Evolutionary conservation across 2,888 invertebrate genomes (phyloP).

Genomic region (Ornithoptera priamus): DNA sequence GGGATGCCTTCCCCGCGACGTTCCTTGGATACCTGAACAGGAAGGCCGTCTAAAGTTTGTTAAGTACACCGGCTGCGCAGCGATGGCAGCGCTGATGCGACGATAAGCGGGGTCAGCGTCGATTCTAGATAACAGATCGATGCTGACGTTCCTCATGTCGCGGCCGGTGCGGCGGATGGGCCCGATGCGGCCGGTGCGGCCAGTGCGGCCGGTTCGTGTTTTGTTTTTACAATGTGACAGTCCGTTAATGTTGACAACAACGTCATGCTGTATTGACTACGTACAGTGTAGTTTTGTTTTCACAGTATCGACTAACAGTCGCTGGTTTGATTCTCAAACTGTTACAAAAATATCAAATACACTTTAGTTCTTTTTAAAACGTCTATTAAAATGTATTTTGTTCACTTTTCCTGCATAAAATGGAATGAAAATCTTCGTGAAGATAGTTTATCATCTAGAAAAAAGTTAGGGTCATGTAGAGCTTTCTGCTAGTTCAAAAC

Average conservation of each 20-base stretch:
- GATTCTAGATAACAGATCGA: slow-evolving; percentile 23
- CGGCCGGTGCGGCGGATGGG: not conserved
- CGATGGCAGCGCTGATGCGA: slow-evolving; percentile 10
- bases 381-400: no score
- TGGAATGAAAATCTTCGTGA: no score
- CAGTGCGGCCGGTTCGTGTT: slow-evolving; percentile 8
- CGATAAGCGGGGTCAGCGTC: slow-evolving; percentile 14
- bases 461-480: no score
- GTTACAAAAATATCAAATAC: no score
- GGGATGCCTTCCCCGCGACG: slow-evolving; percentile 18
- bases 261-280: no score
- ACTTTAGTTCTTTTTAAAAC: no score
- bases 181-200: not conserved
- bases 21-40: slow-evolving; percentile 27
- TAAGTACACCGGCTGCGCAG: not conserved
- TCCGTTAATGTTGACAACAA: slow-evolving; percentile 14
- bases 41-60: slow-evolving; percentile 13
- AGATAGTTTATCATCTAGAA: no score
- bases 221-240: slow-evolving; percentile 15
- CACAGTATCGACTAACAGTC: no score
- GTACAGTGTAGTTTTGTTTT: no score
- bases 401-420: no score
- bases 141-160: slow-evolving; percentile 9
- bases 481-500: no score
- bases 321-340: no score